These are phyloP conservation scores for Iselma pallidipennis DNA, from an alignment of 2,888 invertebrate genomes.

Conservation along the genomic window DNA sequence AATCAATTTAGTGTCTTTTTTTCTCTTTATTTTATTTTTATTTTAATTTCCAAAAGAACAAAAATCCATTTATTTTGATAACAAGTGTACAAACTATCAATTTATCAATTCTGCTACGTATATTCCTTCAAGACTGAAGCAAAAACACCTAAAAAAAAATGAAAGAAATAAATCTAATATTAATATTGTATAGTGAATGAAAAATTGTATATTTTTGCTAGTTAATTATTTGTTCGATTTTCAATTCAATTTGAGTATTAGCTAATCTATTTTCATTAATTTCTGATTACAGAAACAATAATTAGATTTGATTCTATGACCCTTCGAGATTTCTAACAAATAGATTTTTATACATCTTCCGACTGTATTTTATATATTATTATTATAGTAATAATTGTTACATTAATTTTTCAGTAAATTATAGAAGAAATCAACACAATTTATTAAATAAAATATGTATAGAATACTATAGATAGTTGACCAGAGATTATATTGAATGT, in stretches of 20 bases:
- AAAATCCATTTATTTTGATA: slow-evolving; percentile 12
- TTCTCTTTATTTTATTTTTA: not conserved
- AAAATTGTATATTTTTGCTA: not conserved
- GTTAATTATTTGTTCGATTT: not conserved
- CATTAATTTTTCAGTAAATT: not conserved
- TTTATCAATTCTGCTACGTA: slow-evolving; percentile 10
- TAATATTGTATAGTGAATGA: slow-evolving; percentile 12
- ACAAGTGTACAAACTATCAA: slow-evolving; percentile 17
- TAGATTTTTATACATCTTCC: slow-evolving; percentile 12
- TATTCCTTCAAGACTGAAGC: slow-evolving; percentile 28
- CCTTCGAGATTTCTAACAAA: slow-evolving; percentile 1
- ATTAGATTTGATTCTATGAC: too few relatives aligned
- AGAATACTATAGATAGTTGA: slow-evolving; percentile 8
- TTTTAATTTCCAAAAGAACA: not conserved
- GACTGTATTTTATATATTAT: not conserved
- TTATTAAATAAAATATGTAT: not conserved
- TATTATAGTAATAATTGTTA: not conserved
- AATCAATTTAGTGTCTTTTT: slow-evolving; percentile 11
- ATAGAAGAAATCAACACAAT: not conserved
- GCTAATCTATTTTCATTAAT: not conserved
- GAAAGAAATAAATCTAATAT: slow-evolving; percentile 14
- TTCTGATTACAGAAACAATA: not conserved
- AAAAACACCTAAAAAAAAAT: slow-evolving; percentile 24
- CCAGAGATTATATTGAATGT: slow-evolving; percentile 9
- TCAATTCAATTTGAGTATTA: not conserved